Evolutionary conservation across 2,888 invertebrate species (phyloP), one percentile per base, ranked within the genome.

Genomic region (Acronicta aceris): DNA sequence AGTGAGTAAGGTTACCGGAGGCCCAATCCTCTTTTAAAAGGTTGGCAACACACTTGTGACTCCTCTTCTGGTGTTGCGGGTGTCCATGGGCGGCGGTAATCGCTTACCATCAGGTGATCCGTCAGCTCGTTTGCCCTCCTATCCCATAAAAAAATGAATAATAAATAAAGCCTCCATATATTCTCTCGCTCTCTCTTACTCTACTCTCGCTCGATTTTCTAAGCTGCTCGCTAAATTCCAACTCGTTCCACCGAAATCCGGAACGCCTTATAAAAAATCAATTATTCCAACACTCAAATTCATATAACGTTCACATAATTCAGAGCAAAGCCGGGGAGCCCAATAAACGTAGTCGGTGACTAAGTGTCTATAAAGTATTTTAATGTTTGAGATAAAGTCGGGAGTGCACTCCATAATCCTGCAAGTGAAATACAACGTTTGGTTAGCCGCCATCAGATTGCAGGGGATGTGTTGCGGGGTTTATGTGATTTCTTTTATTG

Each of bases 341-440:
- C 67, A 77, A 77, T 68, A 78, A 68, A 68, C 60, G 61, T 65
- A 66, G 38, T 40, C 61, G 50, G 73, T 80, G 59, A 69, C 75
- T 75, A 74, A 79, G 78, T 76, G 76, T 81, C 83, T 75, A 86
- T 88, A 88, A 86, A 88, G 81, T 82, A 87, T 87, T 85, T 86
- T 86, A 86, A 87, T 85, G 83, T 79, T 52, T 65, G 68, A 83
- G 84, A 88, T 87, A 87, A 85, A 86, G 80, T 79, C 67, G 59
- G 52, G 74, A 59, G 68, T 75, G 69, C 77, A 74, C 69, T 69
- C 53, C 63, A 71, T 76, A 74, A 76, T 73, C 77, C 73, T 12
- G 30, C 60, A 40, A 63, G 72, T 76, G 69, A 82, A 77, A 82
- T 82, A 82, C 75, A 80, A 72, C 79, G 71, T 71, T 78, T 74